A percentile compares a stretch with the other conserved stretches of the same genome.
Conservation (phyloP, 2,888 invertebrate genomes). For the Cantharis nigra region DNA sequence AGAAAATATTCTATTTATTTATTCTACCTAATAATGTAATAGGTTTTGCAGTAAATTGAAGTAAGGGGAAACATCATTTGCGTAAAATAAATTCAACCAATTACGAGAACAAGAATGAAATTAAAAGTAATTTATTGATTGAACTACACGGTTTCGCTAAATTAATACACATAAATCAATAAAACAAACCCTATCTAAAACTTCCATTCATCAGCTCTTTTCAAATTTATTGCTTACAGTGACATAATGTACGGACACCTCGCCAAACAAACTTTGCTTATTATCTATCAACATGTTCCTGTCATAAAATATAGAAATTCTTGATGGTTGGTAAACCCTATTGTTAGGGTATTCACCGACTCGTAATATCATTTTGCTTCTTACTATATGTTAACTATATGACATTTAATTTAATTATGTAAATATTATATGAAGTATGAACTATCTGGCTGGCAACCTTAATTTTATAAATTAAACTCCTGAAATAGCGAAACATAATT, state of each 20-base stretch:
- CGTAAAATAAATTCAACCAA: not conserved
- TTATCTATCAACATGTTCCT: constrained; percentile 9
- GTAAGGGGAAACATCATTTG: not conserved
- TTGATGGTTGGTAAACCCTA: not conserved
- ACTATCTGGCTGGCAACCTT: not conserved
- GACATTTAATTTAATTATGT: not conserved
- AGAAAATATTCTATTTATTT: not conserved
- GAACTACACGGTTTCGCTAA: constrained; percentile 5
- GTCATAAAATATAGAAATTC: not conserved
- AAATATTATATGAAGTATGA: not conserved
- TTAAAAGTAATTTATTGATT: constrained; percentile 5
- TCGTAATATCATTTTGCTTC: not conserved
- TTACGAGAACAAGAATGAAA: not conserved
- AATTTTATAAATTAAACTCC: not conserved
- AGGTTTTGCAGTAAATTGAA: not conserved
- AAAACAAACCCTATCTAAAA: constrained; percentile 11
- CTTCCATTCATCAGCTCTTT: constrained; percentile 3
- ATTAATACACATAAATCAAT: constrained; percentile 5
- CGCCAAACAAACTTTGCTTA: constrained; percentile 16
- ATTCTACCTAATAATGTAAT: not conserved
- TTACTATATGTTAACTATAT: not conserved
- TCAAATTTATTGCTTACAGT: constrained; percentile 10
- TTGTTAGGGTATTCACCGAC: not conserved
- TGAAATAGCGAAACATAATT: not conserved
- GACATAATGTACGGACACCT: constrained; percentile 5